Evolutionary conservation across 2,797 vertebrate species (phyloP), one percentile per base, ranked within the genome.

Genomic region (Myotis planiceps): DNA sequence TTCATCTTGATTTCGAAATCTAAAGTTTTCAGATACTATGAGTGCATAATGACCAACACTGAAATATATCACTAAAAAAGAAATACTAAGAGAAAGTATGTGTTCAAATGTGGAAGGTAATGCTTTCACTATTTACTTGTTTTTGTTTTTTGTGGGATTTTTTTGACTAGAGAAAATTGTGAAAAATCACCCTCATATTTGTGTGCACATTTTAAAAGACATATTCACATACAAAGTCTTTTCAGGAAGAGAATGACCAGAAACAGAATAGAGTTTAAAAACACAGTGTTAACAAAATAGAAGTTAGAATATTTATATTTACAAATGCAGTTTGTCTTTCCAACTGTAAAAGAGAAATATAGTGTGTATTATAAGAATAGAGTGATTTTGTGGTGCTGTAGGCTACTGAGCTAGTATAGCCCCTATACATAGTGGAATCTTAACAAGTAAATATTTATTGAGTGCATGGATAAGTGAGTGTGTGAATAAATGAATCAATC

Each of bases 71-170:
- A 79, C 42, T 23, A 88, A 68, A 88, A 88, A 82, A 66, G 42
- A 29, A 21, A 92, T 88, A 92, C 94, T 88, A 93, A 95, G 72
- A 81, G 69, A 90, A 93, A 37, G 47, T 88, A 94, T 88, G 66
- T 94, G 71, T 95, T 94, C 72, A 92, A 68, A 81, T 92, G 80
- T 95, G 84, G 87, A 78, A 80, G 34, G 32, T 82, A 95, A 92
- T 60, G 92, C 71, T 89, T 88, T 96, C 78, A 75, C 69, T 88
- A 51, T n/a, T 82, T 34, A n/a, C 60, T 63, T 66, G 2, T 66
- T 34, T 66, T 66, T 66, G 18, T 66, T 66, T 66, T 32, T 66
- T 19, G 60, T n/a, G 14, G 14, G 29, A 60, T 60, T 32, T 51
- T 76, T 78, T 78, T 78, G 21, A 53, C 32, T 53, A 78, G 74